phyloP scores from a whole-genome alignment of 2,888 invertebrate species.

The Oxytorus armatus region DNA sequence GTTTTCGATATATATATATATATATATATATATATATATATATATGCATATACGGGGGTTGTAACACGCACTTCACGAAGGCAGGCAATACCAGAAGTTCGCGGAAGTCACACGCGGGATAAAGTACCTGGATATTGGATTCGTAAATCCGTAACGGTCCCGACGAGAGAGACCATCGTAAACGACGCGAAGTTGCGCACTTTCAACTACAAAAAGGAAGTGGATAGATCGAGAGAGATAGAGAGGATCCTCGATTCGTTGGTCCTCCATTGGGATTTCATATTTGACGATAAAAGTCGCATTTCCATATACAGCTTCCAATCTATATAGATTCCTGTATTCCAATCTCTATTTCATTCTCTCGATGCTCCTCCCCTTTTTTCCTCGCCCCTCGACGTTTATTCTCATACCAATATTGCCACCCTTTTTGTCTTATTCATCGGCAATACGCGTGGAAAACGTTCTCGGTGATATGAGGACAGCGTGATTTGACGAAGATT shows the following conservation, averaged over 20 bases:
- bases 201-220: constrained; percentile 25
- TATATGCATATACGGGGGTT: background rate
- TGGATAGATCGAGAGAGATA: constrained; percentile 7
- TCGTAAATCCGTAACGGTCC: constrained; percentile 52
- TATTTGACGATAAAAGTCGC: constrained; percentile 60
- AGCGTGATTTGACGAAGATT: background rate
- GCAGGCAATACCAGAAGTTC: constrained; percentile 49
- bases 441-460: background rate
- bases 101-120: constrained; percentile 13
- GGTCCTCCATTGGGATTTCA: constrained; percentile 49
- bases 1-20: too few relatives aligned
- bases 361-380: constrained; percentile 11
- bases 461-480: background rate
- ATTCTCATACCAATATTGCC: background rate
- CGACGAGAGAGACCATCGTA: constrained; percentile 45
- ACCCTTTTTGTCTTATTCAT: background rate
- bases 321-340: constrained; percentile 11
- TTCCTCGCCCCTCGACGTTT: too few relatives aligned
- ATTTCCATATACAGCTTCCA: constrained; percentile 24
- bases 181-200: constrained; percentile 34
- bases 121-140: constrained; percentile 61
- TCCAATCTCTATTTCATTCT: constrained; percentile 25
- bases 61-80: constrained; percentile 12
- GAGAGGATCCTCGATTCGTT: constrained; percentile 1
- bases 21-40: background rate